Evolutionary conservation across 1,140 invertebrate genomes (phyloP).

Genomic region (Achatina immaculata): DNA sequence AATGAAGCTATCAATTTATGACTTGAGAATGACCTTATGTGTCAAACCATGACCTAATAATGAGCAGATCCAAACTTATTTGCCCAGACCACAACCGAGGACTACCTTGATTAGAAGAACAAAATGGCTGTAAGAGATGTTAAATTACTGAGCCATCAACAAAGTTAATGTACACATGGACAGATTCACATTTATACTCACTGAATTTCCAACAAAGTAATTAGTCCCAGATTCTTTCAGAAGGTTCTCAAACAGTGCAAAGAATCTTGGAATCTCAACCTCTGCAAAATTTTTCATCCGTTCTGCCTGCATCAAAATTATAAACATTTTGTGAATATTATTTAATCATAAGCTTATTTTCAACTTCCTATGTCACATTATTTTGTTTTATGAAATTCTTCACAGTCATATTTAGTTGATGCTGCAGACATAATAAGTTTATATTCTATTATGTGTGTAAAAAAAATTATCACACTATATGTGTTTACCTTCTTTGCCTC

Average conservation of each 20-base stretch:
- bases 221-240: constrained; percentile 15
- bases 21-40: too few relatives aligned
- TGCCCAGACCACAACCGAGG: too few relatives aligned
- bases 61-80: too few relatives aligned
- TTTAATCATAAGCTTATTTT: background rate
- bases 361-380: background rate
- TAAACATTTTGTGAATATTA: background rate
- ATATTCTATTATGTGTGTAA: background rate
- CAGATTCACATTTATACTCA: too few relatives aligned
- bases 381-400: background rate
- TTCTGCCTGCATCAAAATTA: constrained; percentile 19
- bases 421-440: background rate
- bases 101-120: too few relatives aligned
- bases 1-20: too few relatives aligned
- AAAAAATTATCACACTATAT: background rate
- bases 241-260: constrained; percentile 20
- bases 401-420: background rate
- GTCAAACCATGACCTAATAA: too few relatives aligned
- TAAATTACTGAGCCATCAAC: too few relatives aligned
- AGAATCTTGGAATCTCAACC: constrained; percentile 2
- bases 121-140: too few relatives aligned
- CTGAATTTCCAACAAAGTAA: constrained; percentile 30
- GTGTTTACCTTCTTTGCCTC: constrained; percentile 21
- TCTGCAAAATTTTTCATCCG: constrained; percentile 15
- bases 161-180: too few relatives aligned